phyloP scores from a whole-genome alignment of 2,888 invertebrate species.

The Diplazon laetatorius region DNA sequence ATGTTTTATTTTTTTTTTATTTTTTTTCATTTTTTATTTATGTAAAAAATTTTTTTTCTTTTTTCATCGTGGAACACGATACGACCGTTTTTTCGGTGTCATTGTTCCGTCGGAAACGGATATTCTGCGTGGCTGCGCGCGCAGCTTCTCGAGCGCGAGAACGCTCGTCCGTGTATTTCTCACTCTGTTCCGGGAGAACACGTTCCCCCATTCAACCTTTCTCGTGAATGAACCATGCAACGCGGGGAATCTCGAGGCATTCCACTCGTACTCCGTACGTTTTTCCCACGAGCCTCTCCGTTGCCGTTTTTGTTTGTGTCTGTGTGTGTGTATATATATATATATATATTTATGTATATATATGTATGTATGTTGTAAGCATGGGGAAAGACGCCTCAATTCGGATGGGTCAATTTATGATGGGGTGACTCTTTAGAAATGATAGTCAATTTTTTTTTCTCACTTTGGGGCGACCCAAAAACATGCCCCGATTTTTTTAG shows the following conservation, averaged over 20 bases:
- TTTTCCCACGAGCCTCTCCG: constrained; percentile 33
- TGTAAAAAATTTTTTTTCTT: constrained; percentile 2
- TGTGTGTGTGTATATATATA: no score
- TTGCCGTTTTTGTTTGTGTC: background rate
- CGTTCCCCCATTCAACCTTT: constrained; percentile 47
- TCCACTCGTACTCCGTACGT: constrained; percentile 34
- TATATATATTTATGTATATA: no score
- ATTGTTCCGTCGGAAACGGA: background rate
- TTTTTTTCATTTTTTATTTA: no score
- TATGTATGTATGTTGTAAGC: background rate
- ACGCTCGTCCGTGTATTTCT: constrained; percentile 57
- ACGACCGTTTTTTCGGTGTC: background rate
- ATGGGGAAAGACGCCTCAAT: no score
- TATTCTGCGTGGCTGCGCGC: background rate
- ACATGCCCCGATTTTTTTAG: no score
- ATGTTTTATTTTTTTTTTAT: no score
- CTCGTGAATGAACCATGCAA: constrained; percentile 35
- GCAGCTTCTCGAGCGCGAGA: background rate
- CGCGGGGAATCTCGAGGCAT: constrained; percentile 27
- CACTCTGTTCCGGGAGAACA: constrained; percentile 13
- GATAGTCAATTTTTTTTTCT: no score
- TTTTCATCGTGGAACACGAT: constrained; percentile 18
- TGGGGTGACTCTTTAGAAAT: no score
- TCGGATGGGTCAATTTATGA: no score
- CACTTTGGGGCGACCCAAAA: no score